These are phyloP conservation scores for Gymnogyps californianus DNA, from an alignment of 2,113 vertebrate species.

Conservation along the genomic window DNA sequence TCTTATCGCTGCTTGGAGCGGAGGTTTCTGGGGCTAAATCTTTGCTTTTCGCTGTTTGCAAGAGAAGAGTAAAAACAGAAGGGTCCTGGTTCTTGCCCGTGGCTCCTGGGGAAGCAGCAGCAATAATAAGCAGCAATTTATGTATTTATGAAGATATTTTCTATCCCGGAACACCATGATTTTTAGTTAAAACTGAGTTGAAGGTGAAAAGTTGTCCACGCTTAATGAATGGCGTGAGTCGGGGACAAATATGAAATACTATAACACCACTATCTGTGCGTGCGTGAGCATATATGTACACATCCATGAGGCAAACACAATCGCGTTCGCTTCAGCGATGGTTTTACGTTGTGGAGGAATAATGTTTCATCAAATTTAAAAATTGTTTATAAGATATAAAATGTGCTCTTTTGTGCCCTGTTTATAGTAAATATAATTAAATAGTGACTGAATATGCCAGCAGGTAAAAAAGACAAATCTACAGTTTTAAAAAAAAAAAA, in stretches of 20 bases:
- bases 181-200: not conserved
- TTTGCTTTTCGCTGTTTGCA: not conserved
- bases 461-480: not conserved
- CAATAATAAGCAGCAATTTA: fast-evolving
- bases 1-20: fast-evolving
- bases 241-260: not conserved
- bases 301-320: not conserved
- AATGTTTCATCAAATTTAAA: not conserved
- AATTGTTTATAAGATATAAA: not conserved
- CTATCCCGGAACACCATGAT: fast-evolving
- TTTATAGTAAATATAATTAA: not conserved
- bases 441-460: not conserved
- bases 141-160: not conserved
- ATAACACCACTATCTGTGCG: fast-evolving
- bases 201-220: not conserved
- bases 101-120: not conserved
- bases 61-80: not conserved
- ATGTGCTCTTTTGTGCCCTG: fast-evolving
- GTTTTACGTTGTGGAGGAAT: not conserved
- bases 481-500: not conserved
- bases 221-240: fast-evolving
- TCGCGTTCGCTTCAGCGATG: fast-evolving
- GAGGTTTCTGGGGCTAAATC: not conserved
- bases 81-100: not conserved
- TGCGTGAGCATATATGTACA: fast-evolving